Conservation (phyloP, 2,888 invertebrate species). For the Patella depressa region DNA sequence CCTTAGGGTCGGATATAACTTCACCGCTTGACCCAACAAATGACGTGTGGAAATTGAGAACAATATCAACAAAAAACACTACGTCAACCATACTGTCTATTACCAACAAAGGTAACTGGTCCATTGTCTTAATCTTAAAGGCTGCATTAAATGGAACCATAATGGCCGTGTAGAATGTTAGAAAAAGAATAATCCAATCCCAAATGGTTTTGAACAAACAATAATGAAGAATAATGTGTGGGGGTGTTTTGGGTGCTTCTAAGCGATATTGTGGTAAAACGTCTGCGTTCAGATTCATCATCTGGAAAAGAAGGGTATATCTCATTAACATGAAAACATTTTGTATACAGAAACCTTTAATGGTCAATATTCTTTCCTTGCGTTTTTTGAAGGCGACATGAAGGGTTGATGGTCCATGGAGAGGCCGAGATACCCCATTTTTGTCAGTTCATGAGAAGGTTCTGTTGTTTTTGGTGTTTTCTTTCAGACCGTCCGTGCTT, state of each 20-base stretch:
- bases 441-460: no score
- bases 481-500: no score
- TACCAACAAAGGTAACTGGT: constrained; percentile 71
- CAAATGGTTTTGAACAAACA: constrained; percentile 98
- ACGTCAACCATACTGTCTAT: constrained; percentile 94
- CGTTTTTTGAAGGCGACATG: no score
- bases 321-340: background rate
- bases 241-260: constrained; percentile 99
- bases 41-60: constrained; percentile 99
- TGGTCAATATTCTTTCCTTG: no score
- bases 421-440: no score
- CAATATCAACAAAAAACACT: constrained; percentile 99
- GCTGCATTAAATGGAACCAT: constrained; percentile 99
- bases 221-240: constrained; percentile 99
- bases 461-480: no score
- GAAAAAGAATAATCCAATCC: constrained; percentile 99
- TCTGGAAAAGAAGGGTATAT: constrained; percentile 74
- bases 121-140: constrained; percentile 95
- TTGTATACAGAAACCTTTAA: no score
- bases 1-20: constrained; percentile 97
- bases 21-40: constrained; percentile 89
- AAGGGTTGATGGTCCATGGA: no score
- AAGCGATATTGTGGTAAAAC: constrained; percentile 82
- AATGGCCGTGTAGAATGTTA: constrained; percentile 99
- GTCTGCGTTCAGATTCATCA: constrained; percentile 98